phyloP scores from a whole-genome alignment of 2,888 invertebrate genomes.

The Andrena chrysosceles region DNA sequence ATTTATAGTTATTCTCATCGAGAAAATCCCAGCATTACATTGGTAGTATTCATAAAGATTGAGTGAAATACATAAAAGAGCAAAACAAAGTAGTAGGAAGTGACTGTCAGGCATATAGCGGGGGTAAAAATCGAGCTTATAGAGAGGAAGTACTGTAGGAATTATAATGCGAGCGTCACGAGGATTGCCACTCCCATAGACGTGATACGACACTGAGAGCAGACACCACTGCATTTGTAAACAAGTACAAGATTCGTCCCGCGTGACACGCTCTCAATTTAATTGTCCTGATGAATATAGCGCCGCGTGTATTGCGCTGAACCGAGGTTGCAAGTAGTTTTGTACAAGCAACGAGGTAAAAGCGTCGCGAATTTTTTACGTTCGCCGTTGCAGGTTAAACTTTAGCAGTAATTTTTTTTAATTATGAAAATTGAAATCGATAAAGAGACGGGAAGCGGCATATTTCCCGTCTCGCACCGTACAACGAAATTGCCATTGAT shows the following conservation, averaged over 20 bases:
- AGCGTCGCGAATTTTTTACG: not conserved
- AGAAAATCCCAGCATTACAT: not conserved
- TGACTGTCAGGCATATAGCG: no score
- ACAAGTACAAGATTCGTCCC: conserved; percentile 22
- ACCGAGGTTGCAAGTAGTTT: conserved; percentile 43
- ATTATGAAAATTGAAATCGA: not conserved
- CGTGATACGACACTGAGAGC: not conserved
- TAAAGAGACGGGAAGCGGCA: not conserved
- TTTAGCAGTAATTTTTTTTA: not conserved
- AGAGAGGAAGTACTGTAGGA: no score
- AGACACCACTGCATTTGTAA: conserved; percentile 14
- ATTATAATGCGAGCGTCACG: no score
- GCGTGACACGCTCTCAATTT: conserved; percentile 37
- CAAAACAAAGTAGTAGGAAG: no score
- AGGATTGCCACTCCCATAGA: not conserved
- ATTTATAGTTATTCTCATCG: not conserved
- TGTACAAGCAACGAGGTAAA: conserved; percentile 18
- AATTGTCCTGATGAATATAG: conserved; percentile 25
- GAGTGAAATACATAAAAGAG: not conserved
- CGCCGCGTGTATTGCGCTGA: not conserved
- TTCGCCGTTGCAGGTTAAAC: not conserved
- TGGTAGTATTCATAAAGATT: not conserved
- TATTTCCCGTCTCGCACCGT: not conserved
- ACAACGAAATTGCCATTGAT: conserved; percentile 57
- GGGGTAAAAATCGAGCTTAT: no score